These are phyloP conservation scores for Cotesia chilonis DNA, from an alignment of 1,140 invertebrate genomes.

Conservation along the genomic window DNA sequence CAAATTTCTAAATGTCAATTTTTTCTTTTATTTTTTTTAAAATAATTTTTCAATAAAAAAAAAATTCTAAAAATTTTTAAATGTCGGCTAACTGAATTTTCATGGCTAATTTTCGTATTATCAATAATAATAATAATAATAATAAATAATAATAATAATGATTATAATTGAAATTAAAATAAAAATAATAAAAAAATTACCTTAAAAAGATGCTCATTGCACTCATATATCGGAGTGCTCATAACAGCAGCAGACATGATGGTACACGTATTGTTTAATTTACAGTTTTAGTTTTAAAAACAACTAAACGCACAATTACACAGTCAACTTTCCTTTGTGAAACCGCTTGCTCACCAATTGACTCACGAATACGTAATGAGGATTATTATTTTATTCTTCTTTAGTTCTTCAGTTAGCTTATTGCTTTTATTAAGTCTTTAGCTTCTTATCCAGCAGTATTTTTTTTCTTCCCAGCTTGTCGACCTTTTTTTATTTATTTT, in stretches of 20 bases:
- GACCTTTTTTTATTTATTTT: not conserved
- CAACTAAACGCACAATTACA: slow-evolving; percentile 33
- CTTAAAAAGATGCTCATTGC: slow-evolving; percentile 58
- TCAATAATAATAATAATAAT: not conserved
- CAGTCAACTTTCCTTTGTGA: slow-evolving; percentile 31
- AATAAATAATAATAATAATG: too few relatives aligned
- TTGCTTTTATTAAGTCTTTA: not conserved
- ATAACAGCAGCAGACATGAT: slow-evolving; percentile 62
- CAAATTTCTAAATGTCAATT: too few relatives aligned
- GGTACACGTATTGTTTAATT: slow-evolving; percentile 5
- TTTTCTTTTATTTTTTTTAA: too few relatives aligned
- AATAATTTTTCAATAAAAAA: too few relatives aligned
- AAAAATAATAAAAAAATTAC: slow-evolving; percentile 42
- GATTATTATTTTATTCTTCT: slow-evolving; percentile 14
- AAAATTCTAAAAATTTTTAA: too few relatives aligned
- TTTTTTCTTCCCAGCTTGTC: not conserved
- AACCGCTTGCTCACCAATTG: slow-evolving; percentile 16
- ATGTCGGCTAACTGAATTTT: too few relatives aligned
- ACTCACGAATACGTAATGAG: not conserved
- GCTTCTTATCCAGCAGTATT: not conserved
- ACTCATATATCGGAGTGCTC: slow-evolving; percentile 61
- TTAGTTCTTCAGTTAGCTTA: slow-evolving; percentile 15
- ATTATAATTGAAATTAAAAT: too few relatives aligned
- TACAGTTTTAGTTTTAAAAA: not conserved
- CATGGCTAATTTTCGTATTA: not conserved